Percentiles rank a stretch among this genome's conserved stretches.
Conservation (phyloP, 2,797 vertebrate species). For the Myotis findleyi region DNA sequence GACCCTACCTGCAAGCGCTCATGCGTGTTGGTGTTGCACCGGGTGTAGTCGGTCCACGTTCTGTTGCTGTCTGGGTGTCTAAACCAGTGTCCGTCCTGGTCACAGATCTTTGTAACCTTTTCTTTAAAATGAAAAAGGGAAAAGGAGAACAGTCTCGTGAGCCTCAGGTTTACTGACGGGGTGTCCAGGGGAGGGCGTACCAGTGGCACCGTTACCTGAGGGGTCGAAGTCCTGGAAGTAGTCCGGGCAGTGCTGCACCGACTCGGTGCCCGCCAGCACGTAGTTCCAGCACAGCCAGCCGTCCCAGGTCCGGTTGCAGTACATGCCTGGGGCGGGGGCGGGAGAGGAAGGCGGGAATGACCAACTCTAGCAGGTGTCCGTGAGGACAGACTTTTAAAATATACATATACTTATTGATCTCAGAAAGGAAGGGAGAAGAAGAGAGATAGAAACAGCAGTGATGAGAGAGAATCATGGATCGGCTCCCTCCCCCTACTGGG, state of each 20-base stretch:
- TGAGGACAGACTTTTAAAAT: not conserved
- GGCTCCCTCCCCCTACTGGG: too few species aligned
- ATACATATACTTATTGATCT: too few species aligned
- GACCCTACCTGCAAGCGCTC: constrained; percentile 91
- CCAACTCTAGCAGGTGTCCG: not conserved
- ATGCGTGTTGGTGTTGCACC: constrained; percentile 92
- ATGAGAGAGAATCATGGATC: too few species aligned
- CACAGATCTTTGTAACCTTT: constrained; percentile 96
- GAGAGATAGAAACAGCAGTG: too few species aligned
- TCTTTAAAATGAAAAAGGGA: constrained; percentile 87
- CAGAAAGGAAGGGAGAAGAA: too few species aligned
- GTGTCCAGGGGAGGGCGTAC: constrained; percentile 35
- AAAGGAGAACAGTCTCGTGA: not conserved
- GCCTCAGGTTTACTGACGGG: constrained; percentile 50
- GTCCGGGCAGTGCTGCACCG: constrained; percentile 96
- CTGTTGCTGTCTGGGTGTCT: constrained; percentile 96
- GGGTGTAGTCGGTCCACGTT: constrained; percentile 97
- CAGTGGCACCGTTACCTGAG: constrained; percentile 89
- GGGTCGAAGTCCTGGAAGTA: constrained; percentile 99
- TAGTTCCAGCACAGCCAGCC: constrained; percentile 99
- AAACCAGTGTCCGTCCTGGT: constrained; percentile 94
- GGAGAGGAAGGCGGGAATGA: not conserved
- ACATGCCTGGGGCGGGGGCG: constrained; percentile 78
- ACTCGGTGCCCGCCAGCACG: constrained; percentile 89
- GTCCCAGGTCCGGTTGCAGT: constrained; percentile 98